phyloP scores from a whole-genome alignment of 2,888 invertebrate species.

The Bellardia bayeri region DNA sequence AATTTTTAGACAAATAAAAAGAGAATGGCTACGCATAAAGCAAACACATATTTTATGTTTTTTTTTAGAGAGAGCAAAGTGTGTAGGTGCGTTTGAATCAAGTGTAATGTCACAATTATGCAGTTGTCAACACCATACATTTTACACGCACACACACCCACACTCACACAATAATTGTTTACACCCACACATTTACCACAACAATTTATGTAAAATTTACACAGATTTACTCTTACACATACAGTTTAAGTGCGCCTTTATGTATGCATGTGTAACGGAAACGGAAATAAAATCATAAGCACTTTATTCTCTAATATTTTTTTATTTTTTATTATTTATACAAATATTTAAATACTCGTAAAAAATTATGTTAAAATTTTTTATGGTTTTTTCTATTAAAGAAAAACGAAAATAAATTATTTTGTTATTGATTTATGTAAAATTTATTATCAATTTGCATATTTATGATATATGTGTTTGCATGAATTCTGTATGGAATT shows the following conservation, averaged over 20 bases:
- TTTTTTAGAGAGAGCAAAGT: background rate
- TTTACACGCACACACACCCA: constrained; percentile 1
- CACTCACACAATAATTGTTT: background rate
- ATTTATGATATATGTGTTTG: constrained; percentile 12
- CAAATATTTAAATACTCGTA: constrained; percentile 33
- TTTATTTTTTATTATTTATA: constrained; percentile 4
- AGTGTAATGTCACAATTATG: constrained; percentile 70
- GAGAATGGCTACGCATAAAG: constrained; percentile 33
- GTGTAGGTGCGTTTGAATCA: constrained; percentile 47
- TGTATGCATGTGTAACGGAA: constrained; percentile 54
- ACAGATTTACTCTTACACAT: background rate
- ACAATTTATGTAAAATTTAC: constrained; percentile 26
- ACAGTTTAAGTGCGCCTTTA: background rate
- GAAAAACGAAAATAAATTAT: constrained; percentile 26
- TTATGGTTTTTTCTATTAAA: constrained; percentile 17
- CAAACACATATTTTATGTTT: background rate
- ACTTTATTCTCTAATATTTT: constrained; percentile 32
- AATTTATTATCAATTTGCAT: constrained; percentile 58
- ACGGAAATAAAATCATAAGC: constrained; percentile 64
- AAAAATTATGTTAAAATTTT: background rate
- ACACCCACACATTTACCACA: constrained; percentile 11
- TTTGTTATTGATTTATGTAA: constrained; percentile 52
- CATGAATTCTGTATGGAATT: background rate
- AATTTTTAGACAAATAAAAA: background rate
- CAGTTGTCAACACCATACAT: constrained; percentile 55